Evolutionary conservation across 2,797 vertebrate species (phyloP).

Genomic region (Poeciliopsis gracilis): DNA sequence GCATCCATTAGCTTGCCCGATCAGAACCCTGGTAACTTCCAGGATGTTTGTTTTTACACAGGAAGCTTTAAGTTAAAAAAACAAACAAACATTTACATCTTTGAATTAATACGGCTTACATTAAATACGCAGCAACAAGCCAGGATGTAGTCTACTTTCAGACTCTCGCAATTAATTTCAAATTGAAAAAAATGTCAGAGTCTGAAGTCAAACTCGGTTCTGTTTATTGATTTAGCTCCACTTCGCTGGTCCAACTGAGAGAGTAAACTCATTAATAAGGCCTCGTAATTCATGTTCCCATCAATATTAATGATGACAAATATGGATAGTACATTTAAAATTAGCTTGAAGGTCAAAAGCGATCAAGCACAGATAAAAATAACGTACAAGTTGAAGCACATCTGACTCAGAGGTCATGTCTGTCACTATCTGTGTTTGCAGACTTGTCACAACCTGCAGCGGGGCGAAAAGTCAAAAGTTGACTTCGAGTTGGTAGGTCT

Average conservation of each 20-base stretch:
- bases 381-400: not conserved
- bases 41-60: conserved; percentile 4
- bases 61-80: not conserved
- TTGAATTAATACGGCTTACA: not conserved
- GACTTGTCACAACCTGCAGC: not conserved
- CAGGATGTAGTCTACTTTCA: not conserved
- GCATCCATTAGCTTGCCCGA: conserved; percentile 16
- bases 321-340: not conserved
- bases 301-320: not conserved
- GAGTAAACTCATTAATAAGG: not conserved
- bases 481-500: not conserved
- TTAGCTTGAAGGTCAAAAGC: not conserved
- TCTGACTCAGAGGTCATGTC: not conserved
- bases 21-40: conserved; percentile 10
- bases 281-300: not conserved
- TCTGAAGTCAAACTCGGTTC: not conserved
- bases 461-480: conserved; percentile 10
- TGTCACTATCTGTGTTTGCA: not conserved
- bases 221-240: not conserved
- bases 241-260: not conserved
- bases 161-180: not conserved
- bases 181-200: not conserved
- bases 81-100: not conserved
- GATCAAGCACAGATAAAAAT: not conserved
- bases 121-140: not conserved